Conservation (phyloP, 2,113 vertebrate species). For the Alligator sinensis region DNA sequence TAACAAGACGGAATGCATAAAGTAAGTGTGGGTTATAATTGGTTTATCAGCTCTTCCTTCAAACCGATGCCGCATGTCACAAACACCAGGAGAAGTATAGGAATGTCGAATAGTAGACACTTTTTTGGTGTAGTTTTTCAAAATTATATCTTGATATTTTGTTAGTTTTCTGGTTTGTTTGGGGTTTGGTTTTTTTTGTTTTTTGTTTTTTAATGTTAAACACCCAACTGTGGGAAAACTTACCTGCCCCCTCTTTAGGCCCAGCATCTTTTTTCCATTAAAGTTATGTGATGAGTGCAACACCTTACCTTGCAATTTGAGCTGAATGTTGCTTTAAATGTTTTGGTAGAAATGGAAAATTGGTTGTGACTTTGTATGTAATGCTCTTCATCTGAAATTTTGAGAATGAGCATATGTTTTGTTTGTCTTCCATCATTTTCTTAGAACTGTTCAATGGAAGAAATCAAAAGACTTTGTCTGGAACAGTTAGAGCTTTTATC, state of each 20-base stretch:
- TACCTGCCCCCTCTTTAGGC: not conserved
- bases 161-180: not conserved
- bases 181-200: not conserved
- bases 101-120: not conserved
- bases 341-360: not conserved
- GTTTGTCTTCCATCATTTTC: conserved; percentile 39
- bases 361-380: not conserved
- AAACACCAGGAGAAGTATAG: not conserved
- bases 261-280: not conserved
- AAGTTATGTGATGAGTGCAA: not conserved
- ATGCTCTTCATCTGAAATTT: conserved; percentile 42
- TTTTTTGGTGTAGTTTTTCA: not conserved
- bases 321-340: not conserved
- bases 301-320: not conserved
- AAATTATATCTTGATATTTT: not conserved
- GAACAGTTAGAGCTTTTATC: conserved; percentile 92
- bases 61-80: fast-evolving
- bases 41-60: not conserved
- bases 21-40: not conserved
- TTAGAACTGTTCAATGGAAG: conserved; percentile 89
- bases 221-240: not conserved
- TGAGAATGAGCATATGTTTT: not conserved
- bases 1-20: fast-evolving
- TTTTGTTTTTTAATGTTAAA: not conserved
- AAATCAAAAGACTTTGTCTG: conserved; percentile 93